Base-by-base conservation (phyloP, 2,113 vertebrate species). In the Bagarius yarrelli region DNA sequence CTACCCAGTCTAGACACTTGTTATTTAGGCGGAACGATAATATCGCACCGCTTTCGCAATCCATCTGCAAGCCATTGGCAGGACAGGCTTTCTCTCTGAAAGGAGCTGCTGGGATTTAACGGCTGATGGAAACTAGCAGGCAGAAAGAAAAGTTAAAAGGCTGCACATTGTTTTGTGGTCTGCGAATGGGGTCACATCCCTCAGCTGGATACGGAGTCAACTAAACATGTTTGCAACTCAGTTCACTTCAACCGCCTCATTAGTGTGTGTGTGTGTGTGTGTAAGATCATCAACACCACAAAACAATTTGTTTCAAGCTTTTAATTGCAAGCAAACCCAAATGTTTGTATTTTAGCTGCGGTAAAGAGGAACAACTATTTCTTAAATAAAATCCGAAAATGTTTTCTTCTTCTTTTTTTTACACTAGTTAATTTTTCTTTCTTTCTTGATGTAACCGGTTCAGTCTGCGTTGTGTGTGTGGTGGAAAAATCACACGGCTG, bases 41-140 rank as follows among this genome's bases (percentile, higher is more conserved):
- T 76, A 81, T 89, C 87, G 82, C 69, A 23, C 44, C 55, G 34
- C 70, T 79, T n/a, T 81, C 25, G 18, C 78, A 64, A 32, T 87
- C 85, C 92, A 92, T 90, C 89, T 92, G 90, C 66, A 82, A 89
- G 64, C 80, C 83, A 87, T 90, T 87, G 87, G 88, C 85, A 84
- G 79, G 87, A 83, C 78, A 44, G 36, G 52, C 23, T 61, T 81
- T 23, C 81, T 84, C 81, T 89, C 88, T 89, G 86, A 88, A 87
- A 89, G 47, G 47, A 64, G 83, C 86, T 40, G 75, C 67, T 86
- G 83, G 76, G 56, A 71, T 16, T 61, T 81, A 88, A 76, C 19
- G 74, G 79, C 78, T 84, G 81, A 88, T 86, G 72, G 52, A 75
- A 50, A 86, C 74, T 83, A 5, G 80, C 86, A 79, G 85, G 59